These are phyloP conservation scores for Tyto alba DNA, from an alignment of 2,113 vertebrate genomes.

Conservation along the genomic window DNA sequence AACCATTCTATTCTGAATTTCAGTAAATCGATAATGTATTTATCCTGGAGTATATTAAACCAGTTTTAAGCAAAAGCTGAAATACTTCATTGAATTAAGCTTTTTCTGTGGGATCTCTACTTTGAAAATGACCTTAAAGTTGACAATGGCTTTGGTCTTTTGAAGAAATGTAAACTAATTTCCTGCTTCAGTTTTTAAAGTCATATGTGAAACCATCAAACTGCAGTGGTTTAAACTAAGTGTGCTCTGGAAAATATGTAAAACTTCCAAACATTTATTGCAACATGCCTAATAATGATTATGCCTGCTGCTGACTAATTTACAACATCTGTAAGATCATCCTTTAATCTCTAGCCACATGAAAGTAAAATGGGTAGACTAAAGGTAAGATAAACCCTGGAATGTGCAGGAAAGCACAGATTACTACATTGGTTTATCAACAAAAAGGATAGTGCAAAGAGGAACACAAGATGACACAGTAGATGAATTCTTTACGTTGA, in stretches of 20 bases:
- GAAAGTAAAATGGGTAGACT: slow-evolving; percentile 56
- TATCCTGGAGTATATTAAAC: slow-evolving; percentile 86
- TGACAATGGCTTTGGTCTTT: slow-evolving; percentile 60
- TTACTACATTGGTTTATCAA: slow-evolving; percentile 45
- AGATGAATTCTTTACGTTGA: background rate
- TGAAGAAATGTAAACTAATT: slow-evolving; percentile 67
- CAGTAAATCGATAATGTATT: slow-evolving; percentile 85
- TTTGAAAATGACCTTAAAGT: slow-evolving; percentile 35
- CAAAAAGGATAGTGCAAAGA: background rate
- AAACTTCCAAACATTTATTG: slow-evolving; percentile 70
- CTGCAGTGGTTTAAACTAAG: slow-evolving; percentile 65
- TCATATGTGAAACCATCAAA: slow-evolving; percentile 59
- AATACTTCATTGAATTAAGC: slow-evolving; percentile 46
- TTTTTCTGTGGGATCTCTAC: slow-evolving; percentile 2
- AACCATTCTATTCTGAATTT: slow-evolving; percentile 86
- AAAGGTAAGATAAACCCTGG: slow-evolving; percentile 66
- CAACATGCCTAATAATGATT: slow-evolving; percentile 68
- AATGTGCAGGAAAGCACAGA: slow-evolving; percentile 33
- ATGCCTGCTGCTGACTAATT: slow-evolving; percentile 72
- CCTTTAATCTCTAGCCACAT: slow-evolving; percentile 71
- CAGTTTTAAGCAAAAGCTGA: slow-evolving; percentile 71
- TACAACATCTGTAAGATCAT: slow-evolving; percentile 74
- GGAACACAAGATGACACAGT: background rate
- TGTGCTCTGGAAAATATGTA: slow-evolving; percentile 68
- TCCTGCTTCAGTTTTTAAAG: slow-evolving; percentile 65